phyloP scores from a whole-genome alignment of 2,888 invertebrate species.

The Acronicta aceris region DNA sequence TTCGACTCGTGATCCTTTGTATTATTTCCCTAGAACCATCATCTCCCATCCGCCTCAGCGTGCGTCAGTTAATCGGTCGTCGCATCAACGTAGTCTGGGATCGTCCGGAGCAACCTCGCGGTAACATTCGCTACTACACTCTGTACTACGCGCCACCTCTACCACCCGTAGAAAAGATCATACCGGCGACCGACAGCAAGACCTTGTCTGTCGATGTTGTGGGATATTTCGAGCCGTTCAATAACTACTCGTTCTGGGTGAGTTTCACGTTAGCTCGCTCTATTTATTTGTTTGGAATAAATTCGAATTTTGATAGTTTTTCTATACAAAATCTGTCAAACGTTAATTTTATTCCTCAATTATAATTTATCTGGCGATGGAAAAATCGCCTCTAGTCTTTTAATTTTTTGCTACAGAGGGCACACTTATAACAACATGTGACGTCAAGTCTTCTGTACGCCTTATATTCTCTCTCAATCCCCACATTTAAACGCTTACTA shows the following conservation, averaged over 20 bases:
- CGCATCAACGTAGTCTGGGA: slow-evolving; percentile 92
- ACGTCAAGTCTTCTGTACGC: too few relatives aligned
- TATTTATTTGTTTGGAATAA: too few relatives aligned
- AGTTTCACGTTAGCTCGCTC: slow-evolving; percentile 56
- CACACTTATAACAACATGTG: too few relatives aligned
- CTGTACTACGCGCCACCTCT: slow-evolving; percentile 91
- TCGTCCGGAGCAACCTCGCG: slow-evolving; percentile 90
- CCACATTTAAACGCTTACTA: too few relatives aligned
- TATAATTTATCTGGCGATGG: too few relatives aligned
- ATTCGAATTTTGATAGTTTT: neutral
- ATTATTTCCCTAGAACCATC: slow-evolving; percentile 88
- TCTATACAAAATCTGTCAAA: too few relatives aligned
- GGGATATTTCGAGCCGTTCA: slow-evolving; percentile 86
- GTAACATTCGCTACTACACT: slow-evolving; percentile 90
- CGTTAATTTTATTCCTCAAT: too few relatives aligned
- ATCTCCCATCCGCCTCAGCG: slow-evolving; percentile 91
- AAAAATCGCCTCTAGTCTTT: too few relatives aligned
- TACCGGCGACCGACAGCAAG: slow-evolving; percentile 73
- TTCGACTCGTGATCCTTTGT: too few relatives aligned
- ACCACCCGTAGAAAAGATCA: slow-evolving; percentile 85
- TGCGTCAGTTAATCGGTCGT: slow-evolving; percentile 90
- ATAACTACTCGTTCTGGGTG: slow-evolving; percentile 93
- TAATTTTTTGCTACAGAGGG: too few relatives aligned
- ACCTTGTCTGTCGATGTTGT: slow-evolving; percentile 84
- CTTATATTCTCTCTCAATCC: too few relatives aligned